phyloP scores from a whole-genome alignment of 2,797 vertebrate species.

The Chelmon rostratus region DNA sequence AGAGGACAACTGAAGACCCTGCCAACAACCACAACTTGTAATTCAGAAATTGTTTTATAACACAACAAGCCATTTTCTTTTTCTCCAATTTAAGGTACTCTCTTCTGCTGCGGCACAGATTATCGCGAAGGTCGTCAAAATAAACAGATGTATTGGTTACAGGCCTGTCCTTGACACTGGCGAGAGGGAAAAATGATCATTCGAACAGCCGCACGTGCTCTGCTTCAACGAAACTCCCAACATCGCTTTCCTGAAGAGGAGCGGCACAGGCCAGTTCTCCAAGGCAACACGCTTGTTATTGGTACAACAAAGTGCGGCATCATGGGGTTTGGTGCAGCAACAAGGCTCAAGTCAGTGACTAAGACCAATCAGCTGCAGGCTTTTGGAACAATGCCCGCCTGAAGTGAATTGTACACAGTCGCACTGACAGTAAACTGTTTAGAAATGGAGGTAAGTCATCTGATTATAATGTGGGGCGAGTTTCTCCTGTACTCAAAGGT shows the following conservation, averaged over 20 bases:
- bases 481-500: constrained; percentile 3
- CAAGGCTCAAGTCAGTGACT: constrained; percentile 41
- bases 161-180: constrained; percentile 3
- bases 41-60: constrained; percentile 33
- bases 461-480: constrained; percentile 15
- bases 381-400: constrained; percentile 19
- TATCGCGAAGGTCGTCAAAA: constrained; percentile 17
- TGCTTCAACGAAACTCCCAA: constrained; percentile 46
- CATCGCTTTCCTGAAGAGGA: constrained; percentile 70
- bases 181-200: constrained; percentile 17
- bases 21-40: constrained; percentile 44
- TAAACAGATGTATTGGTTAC: constrained; percentile 32
- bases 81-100: not conserved
- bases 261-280: constrained; percentile 66
- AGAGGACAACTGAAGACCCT: constrained; percentile 18
- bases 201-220: constrained; percentile 22
- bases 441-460: not conserved
- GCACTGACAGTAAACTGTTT: constrained; percentile 32
- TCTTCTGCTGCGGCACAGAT: not conserved
- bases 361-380: constrained; percentile 33
- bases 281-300: constrained; percentile 74
- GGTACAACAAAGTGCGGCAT: constrained; percentile 68
- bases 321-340: constrained; percentile 40
- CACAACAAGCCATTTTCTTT: constrained; percentile 16
- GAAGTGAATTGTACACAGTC: not conserved